phyloP scores from a whole-genome alignment of 2,797 vertebrate species.

The Synanceia verrucosa region DNA sequence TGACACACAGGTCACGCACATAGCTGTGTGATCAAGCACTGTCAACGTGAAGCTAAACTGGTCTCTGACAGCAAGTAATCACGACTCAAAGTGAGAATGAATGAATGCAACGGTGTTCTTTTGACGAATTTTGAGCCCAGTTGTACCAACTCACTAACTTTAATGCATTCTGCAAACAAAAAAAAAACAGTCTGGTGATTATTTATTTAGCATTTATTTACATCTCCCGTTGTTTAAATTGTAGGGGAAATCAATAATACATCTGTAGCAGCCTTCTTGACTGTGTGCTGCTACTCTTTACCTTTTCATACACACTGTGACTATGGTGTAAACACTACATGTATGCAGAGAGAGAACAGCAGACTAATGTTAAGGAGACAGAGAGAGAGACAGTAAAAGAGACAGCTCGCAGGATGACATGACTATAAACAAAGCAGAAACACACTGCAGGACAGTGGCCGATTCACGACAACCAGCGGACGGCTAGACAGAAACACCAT shows the following conservation, averaged over 20 bases:
- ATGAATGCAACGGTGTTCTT: neutral
- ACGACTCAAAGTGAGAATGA: neutral
- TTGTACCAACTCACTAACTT: no score
- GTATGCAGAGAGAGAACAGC: neutral
- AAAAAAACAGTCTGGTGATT: no score
- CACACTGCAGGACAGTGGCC: constrained; percentile 31
- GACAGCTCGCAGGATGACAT: constrained; percentile 6
- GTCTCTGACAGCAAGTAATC: neutral
- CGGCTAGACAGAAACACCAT: constrained; percentile 5
- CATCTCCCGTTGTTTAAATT: no score
- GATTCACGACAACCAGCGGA: constrained; percentile 27
- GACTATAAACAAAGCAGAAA: constrained; percentile 35
- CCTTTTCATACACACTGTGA: neutral
- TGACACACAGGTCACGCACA: neutral
- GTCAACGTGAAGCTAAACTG: neutral
- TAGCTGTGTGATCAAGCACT: neutral
- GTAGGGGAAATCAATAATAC: no score
- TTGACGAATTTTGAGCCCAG: no score
- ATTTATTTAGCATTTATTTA: no score
- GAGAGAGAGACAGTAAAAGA: neutral
- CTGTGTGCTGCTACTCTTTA: neutral
- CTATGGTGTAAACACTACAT: neutral
- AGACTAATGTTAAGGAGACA: neutral
- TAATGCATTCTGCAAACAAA: no score
- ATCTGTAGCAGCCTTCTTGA: no score